These are phyloP conservation scores for Sarcophaga caerulescens DNA, from an alignment of 2,888 invertebrate genomes.

Conservation along the genomic window DNA sequence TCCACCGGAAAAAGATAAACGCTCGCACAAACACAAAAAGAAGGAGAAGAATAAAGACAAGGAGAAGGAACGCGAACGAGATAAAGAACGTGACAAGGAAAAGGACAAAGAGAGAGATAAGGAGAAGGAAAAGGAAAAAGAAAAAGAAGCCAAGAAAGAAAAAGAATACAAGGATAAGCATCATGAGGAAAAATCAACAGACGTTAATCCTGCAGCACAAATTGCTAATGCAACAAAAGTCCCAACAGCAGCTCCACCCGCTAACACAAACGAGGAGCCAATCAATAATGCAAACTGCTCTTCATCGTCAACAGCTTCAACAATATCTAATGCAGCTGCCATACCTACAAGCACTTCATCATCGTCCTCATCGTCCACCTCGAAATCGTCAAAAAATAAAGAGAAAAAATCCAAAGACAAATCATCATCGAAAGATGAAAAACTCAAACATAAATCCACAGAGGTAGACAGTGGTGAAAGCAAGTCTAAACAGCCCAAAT, in stretches of 20 bases:
- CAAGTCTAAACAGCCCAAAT: slow-evolving; percentile 67
- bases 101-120: slow-evolving; percentile 73
- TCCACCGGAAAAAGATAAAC: slow-evolving; percentile 78
- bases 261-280: slow-evolving; percentile 30
- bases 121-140: slow-evolving; percentile 68
- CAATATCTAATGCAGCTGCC: slow-evolving; percentile 31
- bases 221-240: slow-evolving; percentile 21
- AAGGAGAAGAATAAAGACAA: slow-evolving; percentile 86
- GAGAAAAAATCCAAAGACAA: slow-evolving; percentile 77
- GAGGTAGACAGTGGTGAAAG: slow-evolving; percentile 33
- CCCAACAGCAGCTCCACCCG: neutral
- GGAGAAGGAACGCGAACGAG: slow-evolving; percentile 82
- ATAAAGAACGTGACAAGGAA: slow-evolving; percentile 74
- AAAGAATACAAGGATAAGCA: slow-evolving; percentile 59
- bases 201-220: slow-evolving; percentile 16
- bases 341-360: slow-evolving; percentile 52
- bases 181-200: slow-evolving; percentile 32
- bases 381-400: slow-evolving; percentile 72
- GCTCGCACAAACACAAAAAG: slow-evolving; percentile 85
- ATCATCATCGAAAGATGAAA: slow-evolving; percentile 74
- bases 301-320: slow-evolving; percentile 38
- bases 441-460: slow-evolving; percentile 71
- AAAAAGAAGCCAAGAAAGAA: slow-evolving; percentile 68
- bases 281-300: slow-evolving; percentile 50
- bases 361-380: slow-evolving; percentile 48